Conservation (phyloP, 1,140 invertebrate genomes). For the Tetramorium alpestre region DNA sequence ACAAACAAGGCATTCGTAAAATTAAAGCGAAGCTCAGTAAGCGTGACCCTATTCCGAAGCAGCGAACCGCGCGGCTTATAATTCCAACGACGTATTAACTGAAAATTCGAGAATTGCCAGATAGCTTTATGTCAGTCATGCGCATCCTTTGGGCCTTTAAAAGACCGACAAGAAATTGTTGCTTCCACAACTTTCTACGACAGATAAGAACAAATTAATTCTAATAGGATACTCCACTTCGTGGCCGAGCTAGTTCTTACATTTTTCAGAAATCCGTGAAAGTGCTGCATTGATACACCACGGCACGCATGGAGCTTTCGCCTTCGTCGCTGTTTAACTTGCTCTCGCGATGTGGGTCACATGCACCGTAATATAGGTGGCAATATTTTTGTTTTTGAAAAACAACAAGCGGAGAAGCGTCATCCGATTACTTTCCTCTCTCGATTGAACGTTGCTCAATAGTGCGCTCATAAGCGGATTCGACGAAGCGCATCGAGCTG, state of each 20-base stretch:
- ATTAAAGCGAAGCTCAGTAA: not conserved
- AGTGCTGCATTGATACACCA: constrained; percentile 20
- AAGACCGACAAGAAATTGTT: not conserved
- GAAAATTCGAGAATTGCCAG: not conserved
- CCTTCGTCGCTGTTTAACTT: constrained; percentile 21
- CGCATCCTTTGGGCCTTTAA: not conserved
- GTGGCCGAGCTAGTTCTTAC: constrained; percentile 9
- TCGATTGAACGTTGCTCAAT: constrained; percentile 3
- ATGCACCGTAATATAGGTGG: not conserved
- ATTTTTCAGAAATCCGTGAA: constrained; percentile 54
- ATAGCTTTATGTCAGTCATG: not conserved
- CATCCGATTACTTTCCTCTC: constrained; percentile 33
- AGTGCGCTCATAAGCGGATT: not conserved
- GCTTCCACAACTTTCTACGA: constrained; percentile 29
- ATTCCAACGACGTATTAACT: not conserved
- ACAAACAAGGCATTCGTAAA: not conserved
- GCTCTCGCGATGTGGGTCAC: constrained; percentile 41
- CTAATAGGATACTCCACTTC: constrained; percentile 24
- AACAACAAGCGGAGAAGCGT: not conserved
- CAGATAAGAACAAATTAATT: constrained; percentile 46
- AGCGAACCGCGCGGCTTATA: not conserved
- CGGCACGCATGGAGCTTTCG: constrained; percentile 25
- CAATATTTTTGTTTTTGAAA: constrained; percentile 35
- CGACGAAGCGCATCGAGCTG: not conserved
- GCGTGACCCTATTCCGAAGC: not conserved